phyloP scores from a whole-genome alignment of 2,888 invertebrate species.

The Drosophila peninsularis region DNA sequence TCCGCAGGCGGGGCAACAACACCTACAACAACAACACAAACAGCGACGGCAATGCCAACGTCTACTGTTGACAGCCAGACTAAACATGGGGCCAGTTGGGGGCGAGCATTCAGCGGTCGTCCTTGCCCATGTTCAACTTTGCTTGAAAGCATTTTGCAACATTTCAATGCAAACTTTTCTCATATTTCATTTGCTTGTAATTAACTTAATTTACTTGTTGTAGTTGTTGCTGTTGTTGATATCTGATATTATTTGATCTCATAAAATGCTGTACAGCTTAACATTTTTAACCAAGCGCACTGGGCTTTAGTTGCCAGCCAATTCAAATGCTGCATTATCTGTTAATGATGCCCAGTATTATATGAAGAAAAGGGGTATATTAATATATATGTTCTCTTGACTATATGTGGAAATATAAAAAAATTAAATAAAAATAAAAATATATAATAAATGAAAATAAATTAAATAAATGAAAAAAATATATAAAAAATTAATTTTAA shows the following conservation, averaged over 20 bases:
- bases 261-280: constrained; percentile 22
- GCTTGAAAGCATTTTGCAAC: constrained; percentile 49
- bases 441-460: no score
- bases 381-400: no score
- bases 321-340: constrained; percentile 8
- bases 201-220: constrained; percentile 70
- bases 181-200: constrained; percentile 71
- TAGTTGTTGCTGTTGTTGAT: constrained; percentile 15
- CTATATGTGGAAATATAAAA: no score
- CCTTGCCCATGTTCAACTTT: constrained; percentile 42
- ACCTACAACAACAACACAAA: constrained; percentile 9
- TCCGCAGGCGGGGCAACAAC: constrained; percentile 15
- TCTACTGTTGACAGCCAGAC: constrained; percentile 38
- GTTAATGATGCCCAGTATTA: not conserved
- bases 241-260: constrained; percentile 4
- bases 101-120: constrained; percentile 8
- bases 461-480: not conserved
- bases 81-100: constrained; percentile 13
- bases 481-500: no score
- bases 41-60: not conserved
- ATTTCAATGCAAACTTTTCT: constrained; percentile 70
- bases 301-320: not conserved
- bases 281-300: constrained; percentile 2
- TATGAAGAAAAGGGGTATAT: no score
- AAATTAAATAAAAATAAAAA: no score